Evolutionary conservation across 2,888 invertebrate genomes (phyloP), one percentile per base, ranked within the genome.

Genomic region (Eupithecia insigniata): DNA sequence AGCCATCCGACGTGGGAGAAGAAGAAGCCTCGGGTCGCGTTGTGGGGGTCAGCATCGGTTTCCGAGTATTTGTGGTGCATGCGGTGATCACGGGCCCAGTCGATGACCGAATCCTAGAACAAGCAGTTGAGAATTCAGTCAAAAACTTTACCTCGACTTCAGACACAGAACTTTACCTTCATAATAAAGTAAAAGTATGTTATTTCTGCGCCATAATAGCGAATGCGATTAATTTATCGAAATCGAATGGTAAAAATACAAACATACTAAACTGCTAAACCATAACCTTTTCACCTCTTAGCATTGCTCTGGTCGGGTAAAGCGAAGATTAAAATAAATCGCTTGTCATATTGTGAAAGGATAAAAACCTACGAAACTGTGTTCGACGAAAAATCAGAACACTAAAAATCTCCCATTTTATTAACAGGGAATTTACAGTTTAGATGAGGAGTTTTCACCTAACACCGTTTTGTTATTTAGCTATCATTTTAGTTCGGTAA

Each of bases 1-100:
- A 99, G 93, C 99, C 99, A 99, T 72, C 99, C 99, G 71, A 99
- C 95, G 89, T 99, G 99, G 0, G 99, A 96, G 92, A 99, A 99
- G 95, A 99, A 99, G 94, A 99, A 99, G 4, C 99, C 99, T 65
- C 98, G 95, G 0, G 95, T 97, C 0, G 98, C 97, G 88, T 98
- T 98, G 89, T 98, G 98, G 0, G 98, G 98, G 91, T 99, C 98
- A 2, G 98, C 98, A 87, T 98, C 96, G 0, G 98, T 99, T 87
- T 99, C 98, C 28, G 97, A 97, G 94, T 96, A 98, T 88, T 98
- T 98, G 94, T 99, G 98, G 89, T 99, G 98, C 85, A 97, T 96
- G 80, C 97, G 95, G 92, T 97, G 97, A 85, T 97, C 97, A 72
- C 97, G 95, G 0, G 97, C 96, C 97, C 97, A 97, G 85, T 97